phyloP scores from a whole-genome alignment of 2,888 invertebrate species.

The Frankliniella fusca region DNA sequence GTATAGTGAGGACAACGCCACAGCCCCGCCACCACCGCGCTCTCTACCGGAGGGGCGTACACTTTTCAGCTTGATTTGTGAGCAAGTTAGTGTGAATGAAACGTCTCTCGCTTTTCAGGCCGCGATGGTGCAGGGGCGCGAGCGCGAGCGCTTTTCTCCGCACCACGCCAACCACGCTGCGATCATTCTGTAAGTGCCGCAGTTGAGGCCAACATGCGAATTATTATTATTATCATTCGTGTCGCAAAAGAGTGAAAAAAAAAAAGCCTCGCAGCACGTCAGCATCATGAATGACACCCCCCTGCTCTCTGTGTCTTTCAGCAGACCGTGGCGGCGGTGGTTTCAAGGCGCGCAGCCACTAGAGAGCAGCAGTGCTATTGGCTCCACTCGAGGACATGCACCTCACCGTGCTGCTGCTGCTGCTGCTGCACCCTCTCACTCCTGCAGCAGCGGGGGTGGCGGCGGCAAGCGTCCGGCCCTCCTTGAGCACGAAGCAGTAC shows the following conservation, averaged over 20 bases:
- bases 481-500: constrained; percentile 3
- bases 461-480: neutral
- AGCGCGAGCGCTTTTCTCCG: neutral
- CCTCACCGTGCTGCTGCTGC: neutral
- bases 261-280: neutral
- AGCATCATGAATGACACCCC: neutral
- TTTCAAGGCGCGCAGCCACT: neutral
- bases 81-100: constrained; percentile 24
- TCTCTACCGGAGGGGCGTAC: neutral
- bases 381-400: constrained; percentile 4
- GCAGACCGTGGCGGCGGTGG: neutral
- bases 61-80: constrained; percentile 23
- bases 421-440: neutral
- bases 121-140: neutral
- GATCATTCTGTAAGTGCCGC: constrained; percentile 20
- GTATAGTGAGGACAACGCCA: neutral
- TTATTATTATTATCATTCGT: too few species aligned
- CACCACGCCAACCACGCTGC: too few species aligned
- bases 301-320: neutral
- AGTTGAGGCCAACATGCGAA: neutral
- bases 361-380: neutral
- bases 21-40: neutral
- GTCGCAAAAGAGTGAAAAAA: neutral
- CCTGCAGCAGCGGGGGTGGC: neutral
- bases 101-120: neutral